Base-by-base conservation (phyloP, 1,140 invertebrate genomes). In the Vanessa atalanta region DNA sequence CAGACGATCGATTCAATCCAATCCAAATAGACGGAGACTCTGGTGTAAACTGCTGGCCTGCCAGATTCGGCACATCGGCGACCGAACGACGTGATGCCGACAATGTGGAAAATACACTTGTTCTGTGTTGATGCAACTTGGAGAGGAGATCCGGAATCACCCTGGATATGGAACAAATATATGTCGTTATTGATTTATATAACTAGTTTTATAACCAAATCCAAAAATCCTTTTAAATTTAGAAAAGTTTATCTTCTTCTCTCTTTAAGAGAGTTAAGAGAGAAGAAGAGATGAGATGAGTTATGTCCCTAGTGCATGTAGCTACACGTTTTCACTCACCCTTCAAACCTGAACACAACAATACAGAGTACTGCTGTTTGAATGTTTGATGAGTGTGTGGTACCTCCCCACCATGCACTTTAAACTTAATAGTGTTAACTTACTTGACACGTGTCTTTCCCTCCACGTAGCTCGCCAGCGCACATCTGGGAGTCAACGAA, bases 371-470 rank as follows among this genome's bases (percentile, higher is more conserved):
- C 26, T 31, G 6, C 26, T 31, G 26, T 31, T 31, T 31, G 26
- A 31, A 31, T 31, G 6, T 4, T 3, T 31, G 26, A 31, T 31
- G 26, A 31, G 26, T 31, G 26, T 3, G 26, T 31, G 26, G 0
- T 31, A 31, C 26, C 26, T 31, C 1, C 26, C 26, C 26, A 31
- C 3, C 3, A 3, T 31, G 26, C 3, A 31, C 26, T 31, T 31
- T 31, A 31, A 9, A 9, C 2, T 9, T 47, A 47, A 47, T 9
- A 47, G 3, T 4, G 14, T 53, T 11, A 57, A 15, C 3, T 74
- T 74, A 89, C 96, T 93, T 97, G 96, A 80, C 97, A 97, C 0
- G 96, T 96, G 79, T 97, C 97, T 76, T 95, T 95, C 3, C 96
- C 96, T 0, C 95, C 95, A 48, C 94, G 88, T 50, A 95, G 87